These are phyloP conservation scores for Moxostoma hubbsi DNA, from an alignment of 2,797 vertebrate species.

Conservation along the genomic window DNA sequence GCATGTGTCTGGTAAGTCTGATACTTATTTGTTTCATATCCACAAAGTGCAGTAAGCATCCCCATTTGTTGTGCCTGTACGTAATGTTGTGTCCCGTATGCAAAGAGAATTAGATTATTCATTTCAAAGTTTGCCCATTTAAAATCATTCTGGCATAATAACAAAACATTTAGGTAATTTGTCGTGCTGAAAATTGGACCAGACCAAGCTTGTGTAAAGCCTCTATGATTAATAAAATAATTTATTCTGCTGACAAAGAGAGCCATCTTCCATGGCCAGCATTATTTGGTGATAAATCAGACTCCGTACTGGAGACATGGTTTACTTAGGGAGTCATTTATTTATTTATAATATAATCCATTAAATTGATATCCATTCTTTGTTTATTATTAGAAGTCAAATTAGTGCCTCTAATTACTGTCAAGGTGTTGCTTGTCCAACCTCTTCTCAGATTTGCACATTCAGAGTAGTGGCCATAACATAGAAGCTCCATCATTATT, in stretches of 20 bases:
- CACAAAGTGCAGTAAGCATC: too few species aligned
- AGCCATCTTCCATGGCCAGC: conserved; percentile 16
- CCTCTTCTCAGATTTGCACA: conserved; percentile 10
- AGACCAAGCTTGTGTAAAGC: conserved; percentile 30
- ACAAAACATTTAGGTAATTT: conserved; percentile 40
- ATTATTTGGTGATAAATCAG: conserved; percentile 13
- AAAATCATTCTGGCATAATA: conserved; percentile 38
- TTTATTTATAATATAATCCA: conserved; percentile 23
- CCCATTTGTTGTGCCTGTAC: background rate
- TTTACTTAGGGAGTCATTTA: conserved; percentile 27
- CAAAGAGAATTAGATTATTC: conserved; percentile 40
- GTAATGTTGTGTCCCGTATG: background rate
- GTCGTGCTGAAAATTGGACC: conserved; percentile 35
- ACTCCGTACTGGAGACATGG: conserved; percentile 13
- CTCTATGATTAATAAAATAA: conserved; percentile 37
- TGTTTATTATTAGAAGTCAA: conserved; percentile 25
- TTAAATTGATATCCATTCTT: conserved; percentile 15
- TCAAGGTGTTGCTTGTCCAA: background rate
- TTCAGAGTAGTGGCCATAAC: conserved; percentile 21
- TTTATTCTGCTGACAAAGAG: conserved; percentile 28
- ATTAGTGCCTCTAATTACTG: conserved; percentile 27
- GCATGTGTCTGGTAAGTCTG: conserved; percentile 12
- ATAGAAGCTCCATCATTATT: conserved; percentile 15
- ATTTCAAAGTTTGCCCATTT: conserved; percentile 46
- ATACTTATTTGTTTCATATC: background rate